phyloP scores from a whole-genome alignment of 2,113 vertebrate genomes.

The Steatornis caripensis region DNA sequence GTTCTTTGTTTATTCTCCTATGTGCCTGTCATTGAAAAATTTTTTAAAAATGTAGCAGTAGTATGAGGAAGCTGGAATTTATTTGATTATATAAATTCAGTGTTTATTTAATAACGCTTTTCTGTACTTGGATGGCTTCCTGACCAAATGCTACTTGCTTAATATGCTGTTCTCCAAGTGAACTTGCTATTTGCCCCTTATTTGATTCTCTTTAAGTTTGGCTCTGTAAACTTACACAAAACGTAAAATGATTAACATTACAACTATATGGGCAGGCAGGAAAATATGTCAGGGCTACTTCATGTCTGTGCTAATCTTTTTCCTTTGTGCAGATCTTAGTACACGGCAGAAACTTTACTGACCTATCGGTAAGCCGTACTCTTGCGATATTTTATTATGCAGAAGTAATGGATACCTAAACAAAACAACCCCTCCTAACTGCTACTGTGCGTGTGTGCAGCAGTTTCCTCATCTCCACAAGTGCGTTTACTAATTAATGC shows the following conservation, averaged over 20 bases:
- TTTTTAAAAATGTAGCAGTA: not conserved
- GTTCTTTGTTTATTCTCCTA: not conserved
- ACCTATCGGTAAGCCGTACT: not conserved
- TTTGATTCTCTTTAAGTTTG: not conserved
- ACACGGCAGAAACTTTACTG: not conserved
- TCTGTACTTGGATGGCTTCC: not conserved
- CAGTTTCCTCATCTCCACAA: not conserved
- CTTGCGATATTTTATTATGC: not conserved
- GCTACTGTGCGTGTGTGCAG: not conserved
- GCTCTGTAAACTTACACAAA: not conserved
- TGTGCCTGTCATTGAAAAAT: too few relatives aligned
- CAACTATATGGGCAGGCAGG: not conserved
- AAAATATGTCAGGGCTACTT: not conserved
- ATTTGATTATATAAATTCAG: not conserved
- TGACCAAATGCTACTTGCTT: not conserved
- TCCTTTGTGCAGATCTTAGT: not conserved
- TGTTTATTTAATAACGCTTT: not conserved
- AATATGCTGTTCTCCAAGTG: rapidly evolving
- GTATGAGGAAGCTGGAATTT: not conserved
- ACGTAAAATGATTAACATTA: not conserved
- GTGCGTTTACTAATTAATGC: not conserved
- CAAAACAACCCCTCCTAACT: not conserved
- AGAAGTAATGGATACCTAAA: not conserved
- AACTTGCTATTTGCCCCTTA: not conserved
- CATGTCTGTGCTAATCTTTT: not conserved